Evolutionary conservation across 2,113 vertebrate genomes (phyloP), one percentile per base, ranked within the genome.

Genomic region (Alosa alosa): DNA sequence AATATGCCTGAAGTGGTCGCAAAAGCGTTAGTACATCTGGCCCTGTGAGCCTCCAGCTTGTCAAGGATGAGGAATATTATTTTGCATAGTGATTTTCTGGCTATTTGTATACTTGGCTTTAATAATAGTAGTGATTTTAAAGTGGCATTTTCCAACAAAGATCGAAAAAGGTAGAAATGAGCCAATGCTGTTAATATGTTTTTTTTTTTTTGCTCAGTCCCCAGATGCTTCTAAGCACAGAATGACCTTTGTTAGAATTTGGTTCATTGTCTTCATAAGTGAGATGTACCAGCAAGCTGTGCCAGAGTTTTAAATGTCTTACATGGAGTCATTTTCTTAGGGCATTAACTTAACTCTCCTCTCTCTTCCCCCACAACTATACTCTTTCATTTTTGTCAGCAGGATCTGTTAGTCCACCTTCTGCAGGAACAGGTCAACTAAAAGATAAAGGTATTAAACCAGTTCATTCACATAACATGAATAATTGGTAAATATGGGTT

Each of bases 191-290:
- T 92, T 82, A 88, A 91, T 84, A 49, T 44, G 41, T 0, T 0
- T 89, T 92, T 90, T 92, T 90, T 93, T 92, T 93, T 94, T 93
- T 93, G 92, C 89, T 90, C 92, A 93, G 92, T 94, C 93, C 93
- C 91, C 91, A 90, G 90, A 93, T 94, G 94, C 94, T 93, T 91
- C 92, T 92, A 92, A 93, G 92, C 90, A 81, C 87, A 91, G 82
- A 49, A 49, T 49, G 9, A 13, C 47, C 47, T 49, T 92, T 94
- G 90, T 92, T 86, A 88, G 83, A 68, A 75, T 18, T 83, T 90
- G 91, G 89, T 91, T 92, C 85, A 78, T 87, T 85, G 90, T 89
- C 86, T 93, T 94, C 92, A 88, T 95, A 87, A 84, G 84, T 39
- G 6, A 39, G 50, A 82, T 81, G 85, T 84, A 91, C 89, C 83